Conservation (phyloP, 1,140 invertebrate genomes). For the Aphis gossypii region DNA sequence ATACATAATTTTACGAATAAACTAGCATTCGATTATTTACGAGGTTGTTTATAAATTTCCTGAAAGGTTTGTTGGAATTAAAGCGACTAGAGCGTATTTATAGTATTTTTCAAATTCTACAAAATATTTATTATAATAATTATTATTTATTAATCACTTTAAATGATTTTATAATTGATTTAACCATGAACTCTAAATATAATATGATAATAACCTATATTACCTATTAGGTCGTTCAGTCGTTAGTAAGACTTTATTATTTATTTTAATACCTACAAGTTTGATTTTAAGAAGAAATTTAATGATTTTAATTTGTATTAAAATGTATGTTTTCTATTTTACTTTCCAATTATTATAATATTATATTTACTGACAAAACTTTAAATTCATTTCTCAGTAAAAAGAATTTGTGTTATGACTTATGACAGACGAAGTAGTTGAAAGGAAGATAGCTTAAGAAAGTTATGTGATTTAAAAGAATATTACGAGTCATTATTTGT, state of each 20-base stretch:
- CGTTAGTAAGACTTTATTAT: not conserved
- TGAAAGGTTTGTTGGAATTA: not conserved
- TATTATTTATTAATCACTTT: not conserved
- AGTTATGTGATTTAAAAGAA: not conserved
- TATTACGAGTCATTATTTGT: not conserved
- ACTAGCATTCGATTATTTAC: not conserved
- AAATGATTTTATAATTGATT: not conserved
- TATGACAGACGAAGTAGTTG: not conserved
- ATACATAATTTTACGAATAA: not conserved
- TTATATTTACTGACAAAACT: not conserved
- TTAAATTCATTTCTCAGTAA: not conserved
- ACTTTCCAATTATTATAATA: too few relatives aligned
- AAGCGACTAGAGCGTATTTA: not conserved
- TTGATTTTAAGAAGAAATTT: not conserved
- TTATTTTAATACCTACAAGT: not conserved
- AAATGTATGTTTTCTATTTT: too few relatives aligned
- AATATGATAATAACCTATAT: not conserved
- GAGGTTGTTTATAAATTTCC: not conserved
- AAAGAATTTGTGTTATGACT: too few relatives aligned
- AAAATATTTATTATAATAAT: not conserved
- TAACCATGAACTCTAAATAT: slow-evolving; percentile 28
- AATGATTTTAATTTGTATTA: not conserved
- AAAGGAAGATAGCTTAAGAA: not conserved
- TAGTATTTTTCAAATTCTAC: not conserved
- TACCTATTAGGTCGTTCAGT: not conserved